Percentiles rank a stretch among this genome's conserved stretches.
Evolutionary conservation across 2,113 vertebrate genomes (phyloP).

Genomic region (Gallinago jamesoni): DNA sequence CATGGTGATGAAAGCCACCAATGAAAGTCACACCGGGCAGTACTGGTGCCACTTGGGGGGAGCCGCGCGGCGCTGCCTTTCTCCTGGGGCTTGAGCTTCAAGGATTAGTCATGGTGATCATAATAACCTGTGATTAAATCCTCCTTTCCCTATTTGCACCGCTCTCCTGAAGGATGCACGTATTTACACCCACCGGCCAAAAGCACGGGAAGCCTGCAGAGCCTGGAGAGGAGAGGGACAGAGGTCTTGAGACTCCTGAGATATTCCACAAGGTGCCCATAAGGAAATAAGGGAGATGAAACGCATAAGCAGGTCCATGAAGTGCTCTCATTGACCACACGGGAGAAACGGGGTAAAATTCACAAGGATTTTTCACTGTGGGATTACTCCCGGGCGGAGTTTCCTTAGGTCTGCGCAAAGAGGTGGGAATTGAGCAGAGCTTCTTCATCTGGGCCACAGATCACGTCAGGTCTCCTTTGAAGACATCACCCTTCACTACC

Average conservation of each 20-base stretch:
- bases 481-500: neutral
- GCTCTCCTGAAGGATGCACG: neutral
- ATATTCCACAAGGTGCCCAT: neutral
- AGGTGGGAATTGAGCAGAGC: neutral
- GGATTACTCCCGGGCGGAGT: neutral
- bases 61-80: neutral
- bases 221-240: neutral
- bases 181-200: neutral
- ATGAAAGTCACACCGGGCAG: neutral
- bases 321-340: neutral
- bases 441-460: neutral
- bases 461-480: neutral
- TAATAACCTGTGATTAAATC: neutral
- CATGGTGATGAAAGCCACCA: neutral
- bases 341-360: neutral
- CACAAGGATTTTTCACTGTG: neutral
- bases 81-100: neutral
- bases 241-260: neutral
- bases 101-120: neutral
- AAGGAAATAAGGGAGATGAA: neutral
- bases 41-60: neutral
- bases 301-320: rapidly evolving
- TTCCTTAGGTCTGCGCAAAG: neutral
- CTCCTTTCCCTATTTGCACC: neutral
- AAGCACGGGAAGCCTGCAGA: neutral